phyloP scores from a whole-genome alignment of 2,113 vertebrate species.

The Beaufortia kweichowensis region DNA sequence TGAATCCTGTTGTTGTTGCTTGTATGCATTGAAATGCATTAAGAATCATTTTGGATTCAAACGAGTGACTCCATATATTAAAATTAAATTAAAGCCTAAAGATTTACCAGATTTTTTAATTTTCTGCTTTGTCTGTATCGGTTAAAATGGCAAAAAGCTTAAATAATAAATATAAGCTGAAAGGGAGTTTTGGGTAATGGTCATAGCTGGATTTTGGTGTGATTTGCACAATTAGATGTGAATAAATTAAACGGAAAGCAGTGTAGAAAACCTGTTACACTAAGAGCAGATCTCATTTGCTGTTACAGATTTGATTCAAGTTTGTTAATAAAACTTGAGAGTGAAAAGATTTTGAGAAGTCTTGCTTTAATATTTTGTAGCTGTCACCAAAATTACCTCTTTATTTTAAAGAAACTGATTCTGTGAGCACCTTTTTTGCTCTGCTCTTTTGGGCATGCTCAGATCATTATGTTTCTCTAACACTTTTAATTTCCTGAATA shows the following conservation, averaged over 20 bases:
- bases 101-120: too few species aligned
- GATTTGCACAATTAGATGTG: neutral
- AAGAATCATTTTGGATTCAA: too few species aligned
- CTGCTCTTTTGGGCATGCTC: conserved; percentile 32
- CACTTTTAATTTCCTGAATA: conserved; percentile 55
- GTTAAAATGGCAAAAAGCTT: neutral
- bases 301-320: neutral
- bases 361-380: conserved; percentile 30
- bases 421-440: neutral
- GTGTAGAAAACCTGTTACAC: neutral
- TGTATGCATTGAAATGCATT: too few species aligned
- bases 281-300: neutral
- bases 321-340: neutral
- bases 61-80: too few species aligned
- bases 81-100: too few species aligned
- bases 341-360: neutral
- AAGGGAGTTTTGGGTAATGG: too few species aligned
- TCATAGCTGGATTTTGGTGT: too few species aligned
- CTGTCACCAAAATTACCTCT: conserved; percentile 37
- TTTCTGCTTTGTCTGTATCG: too few species aligned
- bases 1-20: too few species aligned
- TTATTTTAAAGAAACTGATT: conserved; percentile 58
- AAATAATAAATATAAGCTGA: too few species aligned
- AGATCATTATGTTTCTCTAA: conserved; percentile 22
- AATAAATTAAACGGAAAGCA: neutral